Conservation (phyloP, 2,888 invertebrate genomes). For the Lycia hirtaria region DNA sequence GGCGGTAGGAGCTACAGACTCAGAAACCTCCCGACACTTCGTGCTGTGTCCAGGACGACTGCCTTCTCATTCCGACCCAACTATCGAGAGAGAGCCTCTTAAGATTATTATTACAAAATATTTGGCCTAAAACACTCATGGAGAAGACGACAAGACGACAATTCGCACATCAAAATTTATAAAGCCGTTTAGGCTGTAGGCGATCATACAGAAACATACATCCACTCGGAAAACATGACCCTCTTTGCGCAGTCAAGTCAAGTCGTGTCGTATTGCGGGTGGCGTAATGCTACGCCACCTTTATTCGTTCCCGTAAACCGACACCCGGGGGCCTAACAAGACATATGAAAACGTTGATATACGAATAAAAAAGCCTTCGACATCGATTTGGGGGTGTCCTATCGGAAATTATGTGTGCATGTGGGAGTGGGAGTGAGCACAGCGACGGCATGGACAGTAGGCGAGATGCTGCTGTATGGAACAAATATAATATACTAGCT, state of each 20-base stretch:
- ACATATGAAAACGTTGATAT: slow-evolving; percentile 51
- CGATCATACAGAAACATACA: too few species aligned
- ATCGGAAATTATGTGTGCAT: slow-evolving; percentile 63
- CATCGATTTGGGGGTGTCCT: slow-evolving; percentile 61
- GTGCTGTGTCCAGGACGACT: too few species aligned
- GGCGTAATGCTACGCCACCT: neutral
- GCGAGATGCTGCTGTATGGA: neutral
- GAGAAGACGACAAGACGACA: too few species aligned
- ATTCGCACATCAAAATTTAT: too few species aligned
- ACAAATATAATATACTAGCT: too few species aligned
- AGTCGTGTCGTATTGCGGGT: neutral
- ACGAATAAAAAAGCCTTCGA: slow-evolving; percentile 55
- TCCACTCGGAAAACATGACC: neutral
- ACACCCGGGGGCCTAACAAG: slow-evolving; percentile 45
- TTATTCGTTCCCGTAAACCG: slow-evolving; percentile 38
- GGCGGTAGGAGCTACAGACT: too few species aligned
- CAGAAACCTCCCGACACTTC: too few species aligned
- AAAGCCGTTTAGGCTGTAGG: too few species aligned
- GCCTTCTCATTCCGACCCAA: too few species aligned
- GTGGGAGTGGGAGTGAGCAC: slow-evolving; percentile 47
- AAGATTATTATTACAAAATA: too few species aligned
- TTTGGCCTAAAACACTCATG: too few species aligned
- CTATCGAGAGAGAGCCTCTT: too few species aligned
- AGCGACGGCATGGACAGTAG: slow-evolving; percentile 16
- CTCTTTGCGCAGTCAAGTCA: neutral